These are phyloP conservation scores for Sepioteuthis lessoniana DNA, from an alignment of 2,888 invertebrate genomes.

Conservation along the genomic window DNA sequence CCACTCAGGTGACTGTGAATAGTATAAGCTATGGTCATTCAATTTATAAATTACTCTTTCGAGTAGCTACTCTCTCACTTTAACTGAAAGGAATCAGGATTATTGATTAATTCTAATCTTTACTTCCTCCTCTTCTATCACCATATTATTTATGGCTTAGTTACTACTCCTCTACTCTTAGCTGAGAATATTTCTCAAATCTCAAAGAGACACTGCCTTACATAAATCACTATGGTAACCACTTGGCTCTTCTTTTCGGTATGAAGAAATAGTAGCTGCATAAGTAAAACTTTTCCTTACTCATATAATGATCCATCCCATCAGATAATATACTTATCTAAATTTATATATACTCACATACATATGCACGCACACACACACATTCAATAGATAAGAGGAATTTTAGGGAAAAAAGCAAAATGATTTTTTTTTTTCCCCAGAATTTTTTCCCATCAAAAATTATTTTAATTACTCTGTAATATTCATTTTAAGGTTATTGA, in stretches of 20 bases:
- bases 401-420: no score
- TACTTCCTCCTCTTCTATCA: fast-evolving
- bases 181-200: not conserved
- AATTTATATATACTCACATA: no score
- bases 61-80: not conserved
- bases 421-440: no score
- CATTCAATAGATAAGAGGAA: no score
- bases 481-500: no score
- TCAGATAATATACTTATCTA: no score
- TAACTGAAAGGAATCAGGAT: not conserved
- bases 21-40: not conserved
- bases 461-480: no score
- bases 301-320: not conserved
- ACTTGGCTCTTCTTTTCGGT: not conserved
- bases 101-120: not conserved
- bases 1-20: not conserved
- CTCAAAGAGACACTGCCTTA: not conserved
- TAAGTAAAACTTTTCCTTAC: not conserved
- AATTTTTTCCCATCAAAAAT: no score
- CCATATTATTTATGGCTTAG: not conserved
- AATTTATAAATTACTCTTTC: not conserved
- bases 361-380: no score
- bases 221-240: not conserved
- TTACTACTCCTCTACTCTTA: not conserved
- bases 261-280: not conserved